Evolutionary conservation across 2,888 invertebrate genomes (phyloP), one percentile per base, ranked within the genome.

Genomic region (Drosophila bunnanda): DNA sequence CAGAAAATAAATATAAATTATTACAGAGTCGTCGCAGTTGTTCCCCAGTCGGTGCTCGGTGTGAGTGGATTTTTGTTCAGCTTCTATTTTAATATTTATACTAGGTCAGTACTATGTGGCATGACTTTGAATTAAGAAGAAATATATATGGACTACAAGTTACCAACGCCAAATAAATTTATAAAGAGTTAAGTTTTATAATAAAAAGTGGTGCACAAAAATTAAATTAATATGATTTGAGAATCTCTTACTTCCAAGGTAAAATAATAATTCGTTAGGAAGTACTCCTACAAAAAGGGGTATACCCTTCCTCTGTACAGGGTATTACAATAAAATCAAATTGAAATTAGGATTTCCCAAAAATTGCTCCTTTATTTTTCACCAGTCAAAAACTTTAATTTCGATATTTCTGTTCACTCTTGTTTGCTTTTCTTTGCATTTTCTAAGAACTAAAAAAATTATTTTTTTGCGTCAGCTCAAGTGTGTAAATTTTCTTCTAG

Each of bases 1-100:
- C 77, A 70, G 66, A 71, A 83, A 66, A 76, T 76, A 76, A 76
- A 85, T 77, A 85, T 81, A 84, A 83, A 81, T 83, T 86, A 80
- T 78, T 74, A 62, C 57, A 53, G 46, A 67, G 28, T 53, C 44
- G 44, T 61, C 52, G 52, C 52, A 46, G 64, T 46, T 44, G 30
- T 44, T 53, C 53, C 34, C 48, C 38, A 53, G 64, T 22, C 28
- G 28, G 28, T 50, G 32, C 48, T 12, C 65, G 64, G 22, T 46
- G 65, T 53, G 59, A 50, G 48, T 64, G 39, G 53, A 46, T 32
- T 41, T 41, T 54, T n/a, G 55, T 62, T 70, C 25, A 54, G 57
- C 38, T 73, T 67, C 17, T 68, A 55, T 60, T 76, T 64, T 58
- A 67, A 68, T 77, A 71, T 77, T 68, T 64, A 64, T 68, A 72